Conservation (phyloP, 1,140 invertebrate species). For the Drosophila busckii region DNA sequence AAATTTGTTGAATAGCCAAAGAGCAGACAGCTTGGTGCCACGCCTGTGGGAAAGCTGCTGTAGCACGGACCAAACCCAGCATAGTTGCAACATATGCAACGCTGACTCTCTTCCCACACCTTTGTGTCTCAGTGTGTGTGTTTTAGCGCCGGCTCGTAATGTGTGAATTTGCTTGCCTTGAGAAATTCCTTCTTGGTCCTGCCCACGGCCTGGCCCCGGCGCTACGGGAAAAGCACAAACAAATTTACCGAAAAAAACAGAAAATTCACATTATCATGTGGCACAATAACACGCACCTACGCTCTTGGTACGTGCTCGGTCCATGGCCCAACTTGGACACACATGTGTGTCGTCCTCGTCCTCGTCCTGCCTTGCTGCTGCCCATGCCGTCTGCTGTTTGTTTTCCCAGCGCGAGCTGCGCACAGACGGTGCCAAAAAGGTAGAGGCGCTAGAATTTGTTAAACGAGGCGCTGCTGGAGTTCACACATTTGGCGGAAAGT, state of each 20-base stretch:
- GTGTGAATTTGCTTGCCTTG: slow-evolving; percentile 49
- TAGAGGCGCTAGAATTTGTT: slow-evolving; percentile 50
- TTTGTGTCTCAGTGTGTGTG: too few species aligned
- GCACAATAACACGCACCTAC: slow-evolving; percentile 56
- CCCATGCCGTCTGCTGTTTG: slow-evolving; percentile 32
- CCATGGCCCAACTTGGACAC: slow-evolving; percentile 1
- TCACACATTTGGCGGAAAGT: slow-evolving; percentile 26
- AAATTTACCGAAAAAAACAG: slow-evolving; percentile 24
- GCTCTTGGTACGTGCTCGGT: slow-evolving; percentile 54
- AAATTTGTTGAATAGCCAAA: slow-evolving; percentile 55
- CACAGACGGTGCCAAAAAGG: slow-evolving; percentile 39
- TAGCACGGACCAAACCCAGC: slow-evolving; percentile 30
- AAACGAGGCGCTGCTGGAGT: slow-evolving; percentile 30
- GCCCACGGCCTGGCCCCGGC: slow-evolving; percentile 64
- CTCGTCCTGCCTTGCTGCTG: slow-evolving; percentile 10
- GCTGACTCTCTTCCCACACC: too few species aligned
- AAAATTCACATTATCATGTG: slow-evolving; percentile 54
- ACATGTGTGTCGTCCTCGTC: slow-evolving; percentile 30
- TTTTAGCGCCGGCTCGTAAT: slow-evolving; percentile 50
- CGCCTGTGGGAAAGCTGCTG: slow-evolving; percentile 25
- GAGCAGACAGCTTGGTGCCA: slow-evolving; percentile 32
- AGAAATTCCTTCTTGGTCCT: slow-evolving; percentile 49
- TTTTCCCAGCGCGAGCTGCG: slow-evolving; percentile 48
- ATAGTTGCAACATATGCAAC: slow-evolving; percentile 71
- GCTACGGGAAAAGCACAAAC: slow-evolving; percentile 69